Evolutionary conservation across 1,140 invertebrate genomes (phyloP).

Genomic region (Pseudomyrmex cubaensis): DNA sequence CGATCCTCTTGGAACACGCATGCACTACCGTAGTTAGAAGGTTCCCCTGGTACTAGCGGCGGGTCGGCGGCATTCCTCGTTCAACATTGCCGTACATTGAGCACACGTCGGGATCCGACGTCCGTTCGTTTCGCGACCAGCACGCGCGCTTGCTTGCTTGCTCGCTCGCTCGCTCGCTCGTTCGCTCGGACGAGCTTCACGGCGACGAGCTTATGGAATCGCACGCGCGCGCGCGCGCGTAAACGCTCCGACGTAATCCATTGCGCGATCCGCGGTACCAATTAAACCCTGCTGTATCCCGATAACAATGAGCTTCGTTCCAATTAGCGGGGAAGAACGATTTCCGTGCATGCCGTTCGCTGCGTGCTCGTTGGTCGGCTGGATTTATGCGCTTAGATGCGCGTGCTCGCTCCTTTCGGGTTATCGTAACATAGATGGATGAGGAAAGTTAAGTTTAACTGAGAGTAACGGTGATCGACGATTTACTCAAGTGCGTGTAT

Average conservation of each 20-base stretch:
- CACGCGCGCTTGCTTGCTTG: too few relatives aligned
- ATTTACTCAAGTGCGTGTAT: not conserved
- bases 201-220: constrained; percentile 67
- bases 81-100: constrained; percentile 68
- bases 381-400: not conserved
- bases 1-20: constrained; percentile 68
- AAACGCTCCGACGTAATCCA: constrained; percentile 40
- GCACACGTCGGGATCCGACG: constrained; percentile 24
- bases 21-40: constrained; percentile 72
- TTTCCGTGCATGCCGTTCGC: constrained; percentile 40
- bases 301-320: constrained; percentile 58
- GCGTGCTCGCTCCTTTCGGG: not conserved
- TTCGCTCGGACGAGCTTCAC: not conserved
- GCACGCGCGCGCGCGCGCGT: constrained; percentile 26
- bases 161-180: not conserved
- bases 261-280: constrained; percentile 48
- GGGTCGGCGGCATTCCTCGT: constrained; percentile 67
- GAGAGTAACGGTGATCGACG: constrained; percentile 22
- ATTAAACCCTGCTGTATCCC: constrained; percentile 41
- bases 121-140: constrained; percentile 35
- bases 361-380: not conserved
- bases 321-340: constrained; percentile 40
- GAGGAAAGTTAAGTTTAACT: not conserved
- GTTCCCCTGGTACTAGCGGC: constrained; percentile 57
- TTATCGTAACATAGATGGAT: not conserved